These are phyloP conservation scores for Phyllotis vaccarum DNA, from an alignment of 2,797 vertebrate genomes.

Conservation along the genomic window DNA sequence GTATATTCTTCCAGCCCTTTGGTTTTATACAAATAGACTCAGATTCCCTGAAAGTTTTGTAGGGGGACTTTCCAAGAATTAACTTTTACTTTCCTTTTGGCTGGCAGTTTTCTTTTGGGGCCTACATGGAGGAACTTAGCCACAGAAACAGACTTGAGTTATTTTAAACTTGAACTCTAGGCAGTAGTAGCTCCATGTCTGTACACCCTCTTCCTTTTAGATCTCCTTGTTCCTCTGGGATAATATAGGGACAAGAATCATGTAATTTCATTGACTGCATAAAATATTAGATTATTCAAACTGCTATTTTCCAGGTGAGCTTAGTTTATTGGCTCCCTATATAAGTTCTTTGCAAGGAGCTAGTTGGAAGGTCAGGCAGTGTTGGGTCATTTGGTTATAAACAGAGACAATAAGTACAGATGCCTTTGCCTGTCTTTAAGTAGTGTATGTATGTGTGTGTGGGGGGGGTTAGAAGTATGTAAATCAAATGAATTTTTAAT, in stretches of 20 bases:
- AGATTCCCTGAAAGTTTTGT: neutral
- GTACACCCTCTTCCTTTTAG: neutral
- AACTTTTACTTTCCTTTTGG: conserved; percentile 26
- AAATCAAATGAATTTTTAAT: conserved; percentile 47
- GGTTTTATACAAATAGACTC: neutral
- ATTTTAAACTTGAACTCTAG: conserved; percentile 43
- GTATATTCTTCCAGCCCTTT: neutral
- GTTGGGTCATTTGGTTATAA: conserved; percentile 21
- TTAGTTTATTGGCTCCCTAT: conserved; percentile 56
- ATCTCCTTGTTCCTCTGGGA: neutral
- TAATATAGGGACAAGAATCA: conserved; percentile 32
- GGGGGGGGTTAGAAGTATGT: neutral
- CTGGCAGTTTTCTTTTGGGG: conserved; percentile 11
- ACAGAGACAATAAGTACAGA: conserved; percentile 36
- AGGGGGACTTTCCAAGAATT: neutral
- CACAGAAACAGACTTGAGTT: conserved; percentile 30
- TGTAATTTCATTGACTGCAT: neutral
- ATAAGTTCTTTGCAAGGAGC: conserved; percentile 39
- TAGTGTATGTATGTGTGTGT: conserved; percentile 13
- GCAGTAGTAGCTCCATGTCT: conserved; percentile 5
- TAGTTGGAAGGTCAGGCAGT: neutral
- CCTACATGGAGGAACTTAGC: conserved; percentile 21
- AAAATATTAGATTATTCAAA: conserved; percentile 66
- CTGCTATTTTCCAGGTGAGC: conserved; percentile 60
- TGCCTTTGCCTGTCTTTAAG: neutral